Evolutionary conservation across 1,140 invertebrate genomes (phyloP).

Genomic region (Drosophila grimshawi): DNA sequence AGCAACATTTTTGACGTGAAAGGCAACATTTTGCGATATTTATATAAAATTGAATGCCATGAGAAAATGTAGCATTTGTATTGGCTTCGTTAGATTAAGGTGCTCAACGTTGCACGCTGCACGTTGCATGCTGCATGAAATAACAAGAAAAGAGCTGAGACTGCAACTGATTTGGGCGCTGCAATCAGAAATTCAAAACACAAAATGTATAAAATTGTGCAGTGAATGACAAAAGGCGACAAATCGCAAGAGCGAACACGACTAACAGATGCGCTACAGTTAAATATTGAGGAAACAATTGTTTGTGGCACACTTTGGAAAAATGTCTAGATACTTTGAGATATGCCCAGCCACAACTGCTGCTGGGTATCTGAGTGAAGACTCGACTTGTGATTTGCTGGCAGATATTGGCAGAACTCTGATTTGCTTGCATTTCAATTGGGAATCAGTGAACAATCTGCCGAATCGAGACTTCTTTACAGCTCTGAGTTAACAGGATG

Average conservation of each 20-base stretch:
- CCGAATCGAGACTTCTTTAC: conserved; percentile 1
- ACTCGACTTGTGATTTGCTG: conserved; percentile 4
- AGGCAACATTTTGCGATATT: not conserved
- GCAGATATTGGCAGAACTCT: not conserved
- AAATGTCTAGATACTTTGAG: not conserved
- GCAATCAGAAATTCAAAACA: conserved; percentile 24
- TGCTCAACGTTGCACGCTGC: conserved; percentile 10
- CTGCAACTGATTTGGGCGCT: conserved; percentile 31
- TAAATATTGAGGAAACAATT: not conserved
- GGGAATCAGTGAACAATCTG: conserved; percentile 26
- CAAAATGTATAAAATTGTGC: conserved; percentile 43
- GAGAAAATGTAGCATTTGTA: conserved; percentile 14
- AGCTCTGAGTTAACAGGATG: not conserved
- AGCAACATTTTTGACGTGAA: conserved; percentile 1
- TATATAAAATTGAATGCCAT: not conserved
- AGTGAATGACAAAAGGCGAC: conserved; percentile 44
- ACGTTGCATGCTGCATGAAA: conserved; percentile 7
- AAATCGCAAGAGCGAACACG: conserved; percentile 22
- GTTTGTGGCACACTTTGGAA: too few relatives aligned
- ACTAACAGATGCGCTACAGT: conserved; percentile 15
- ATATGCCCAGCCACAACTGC: not conserved
- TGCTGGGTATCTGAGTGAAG: not conserved
- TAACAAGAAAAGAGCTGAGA: conserved; percentile 17
- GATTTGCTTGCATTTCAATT: conserved; percentile 41
- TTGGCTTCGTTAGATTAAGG: conserved; percentile 7